These are phyloP conservation scores for Apostichopus japonicus DNA, from an alignment of 35 echinoderm and acorn worm species.

Conservation along the genomic window DNA sequence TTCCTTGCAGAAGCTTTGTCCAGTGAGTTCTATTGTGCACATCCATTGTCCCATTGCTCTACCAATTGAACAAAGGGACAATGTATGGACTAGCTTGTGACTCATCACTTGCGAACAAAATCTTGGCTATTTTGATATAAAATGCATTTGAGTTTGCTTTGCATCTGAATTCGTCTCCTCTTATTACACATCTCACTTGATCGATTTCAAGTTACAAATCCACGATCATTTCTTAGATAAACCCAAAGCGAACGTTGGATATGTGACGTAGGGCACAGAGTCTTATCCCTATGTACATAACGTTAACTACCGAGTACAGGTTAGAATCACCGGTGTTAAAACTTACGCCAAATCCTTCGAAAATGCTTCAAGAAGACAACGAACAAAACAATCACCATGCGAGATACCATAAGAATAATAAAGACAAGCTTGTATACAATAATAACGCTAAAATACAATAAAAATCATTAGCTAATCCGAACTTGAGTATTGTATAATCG, in stretches of 20 bases:
- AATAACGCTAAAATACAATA: background rate
- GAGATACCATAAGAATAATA: background rate
- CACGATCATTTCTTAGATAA: background rate
- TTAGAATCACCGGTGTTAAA: background rate
- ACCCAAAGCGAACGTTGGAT: background rate
- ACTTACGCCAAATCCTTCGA: background rate
- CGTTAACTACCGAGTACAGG: too few relatives aligned
- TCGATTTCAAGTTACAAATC: background rate
- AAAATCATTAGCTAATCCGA: background rate
- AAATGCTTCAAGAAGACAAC: background rate
- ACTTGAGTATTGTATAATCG: too few relatives aligned
- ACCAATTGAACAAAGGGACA: constrained; percentile 44
- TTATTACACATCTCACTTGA: background rate
- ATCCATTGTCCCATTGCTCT: constrained; percentile 31
- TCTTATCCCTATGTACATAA: too few relatives aligned
- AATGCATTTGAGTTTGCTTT: background rate
- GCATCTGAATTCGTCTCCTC: background rate
- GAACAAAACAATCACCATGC: background rate
- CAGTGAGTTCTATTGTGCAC: background rate
- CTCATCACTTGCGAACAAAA: background rate
- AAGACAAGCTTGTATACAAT: background rate
- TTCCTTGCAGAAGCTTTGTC: constrained; percentile 2
- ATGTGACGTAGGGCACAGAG: too few relatives aligned
- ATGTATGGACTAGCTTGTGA: constrained; percentile 10
- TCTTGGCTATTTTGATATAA: background rate